Evolutionary conservation across 1,140 invertebrate species (phyloP), one percentile per base, ranked within the genome.

Genomic region (Streblospio benedicti): DNA sequence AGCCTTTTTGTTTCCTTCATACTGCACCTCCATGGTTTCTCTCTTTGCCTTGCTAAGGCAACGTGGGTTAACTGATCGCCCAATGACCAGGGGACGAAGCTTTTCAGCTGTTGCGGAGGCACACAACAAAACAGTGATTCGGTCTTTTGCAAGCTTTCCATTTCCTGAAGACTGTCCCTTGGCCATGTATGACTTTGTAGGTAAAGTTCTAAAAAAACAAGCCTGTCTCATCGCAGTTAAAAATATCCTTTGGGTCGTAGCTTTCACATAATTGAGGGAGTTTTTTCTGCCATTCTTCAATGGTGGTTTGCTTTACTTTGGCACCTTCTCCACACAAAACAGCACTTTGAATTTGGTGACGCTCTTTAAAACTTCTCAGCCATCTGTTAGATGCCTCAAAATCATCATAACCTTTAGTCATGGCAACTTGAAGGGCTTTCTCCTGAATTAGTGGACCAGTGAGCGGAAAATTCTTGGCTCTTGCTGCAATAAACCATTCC

Each of bases 331-430:
- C n/a, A n/a, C n/a, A n/a, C n/a, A n/a, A n/a, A n/a, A n/a, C n/a
- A n/a, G n/a, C n/a, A n/a, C n/a, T n/a, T n/a, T n/a, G n/a, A n/a
- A 65, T 66, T 54, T 55, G 62, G 59, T 71, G 65, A 0, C 66
- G 57, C n/a, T 59, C 47, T 30, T 65, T 65, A 43, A 71, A 75
- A 9, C 63, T 62, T 6, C 65, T 65, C 45, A 73, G 57, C 74
- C 72, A 76, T 1, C 70, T 72, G 62, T 67, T 70, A 6, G 69
- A 72, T 35, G 69, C 67, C n/a, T 71, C 72, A 49, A 76, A 76
- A 33, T 75, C 68, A 30, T 18, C 45, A 25, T 61, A 45, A 0
- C 60, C 66, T 9, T 75, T 57, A 30, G 65, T 63, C 25, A 64
- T 59, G 32, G 70, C 69, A 53, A 67, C 62, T 32, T 56, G 41